A percentile compares a stretch with the other conserved stretches of the same genome.
phyloP scores from a whole-genome alignment of 1,140 invertebrate genomes.

The Trypoxylus dichotomus region DNA sequence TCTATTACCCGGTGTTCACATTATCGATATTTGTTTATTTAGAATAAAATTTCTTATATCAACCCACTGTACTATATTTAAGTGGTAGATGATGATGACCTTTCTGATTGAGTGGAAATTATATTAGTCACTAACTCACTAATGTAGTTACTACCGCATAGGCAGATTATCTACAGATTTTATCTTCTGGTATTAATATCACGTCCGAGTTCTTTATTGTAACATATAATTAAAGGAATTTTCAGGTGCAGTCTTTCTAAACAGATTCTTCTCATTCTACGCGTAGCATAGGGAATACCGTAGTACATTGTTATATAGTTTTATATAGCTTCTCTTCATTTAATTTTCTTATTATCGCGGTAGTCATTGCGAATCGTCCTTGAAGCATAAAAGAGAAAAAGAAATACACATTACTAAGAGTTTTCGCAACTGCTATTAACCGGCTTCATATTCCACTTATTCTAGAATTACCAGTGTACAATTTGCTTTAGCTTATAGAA shows the following conservation, averaged over 20 bases:
- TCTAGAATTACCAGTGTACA: not conserved
- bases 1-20: too few species aligned
- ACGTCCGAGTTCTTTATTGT: not conserved
- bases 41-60: too few species aligned
- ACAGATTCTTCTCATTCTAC: constrained; percentile 11
- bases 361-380: not conserved
- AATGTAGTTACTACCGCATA: too few species aligned
- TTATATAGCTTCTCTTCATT: not conserved
- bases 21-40: too few species aligned
- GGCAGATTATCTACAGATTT: too few species aligned
- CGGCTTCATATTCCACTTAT: not conserved
- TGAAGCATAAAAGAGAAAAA: not conserved
- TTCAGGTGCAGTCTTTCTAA: constrained; percentile 11
- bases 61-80: too few species aligned
- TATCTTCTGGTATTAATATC: not conserved
- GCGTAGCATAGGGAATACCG: not conserved
- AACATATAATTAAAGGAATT: not conserved
- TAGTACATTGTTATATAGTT: not conserved
- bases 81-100: too few species aligned
- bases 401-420: not conserved
- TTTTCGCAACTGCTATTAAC: not conserved
- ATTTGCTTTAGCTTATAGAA: not conserved
- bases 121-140: too few species aligned
- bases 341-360: not conserved
- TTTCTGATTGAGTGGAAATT: too few species aligned